Evolutionary conservation across 2,113 vertebrate genomes (phyloP).

Genomic region (Calyptomena viridis): DNA sequence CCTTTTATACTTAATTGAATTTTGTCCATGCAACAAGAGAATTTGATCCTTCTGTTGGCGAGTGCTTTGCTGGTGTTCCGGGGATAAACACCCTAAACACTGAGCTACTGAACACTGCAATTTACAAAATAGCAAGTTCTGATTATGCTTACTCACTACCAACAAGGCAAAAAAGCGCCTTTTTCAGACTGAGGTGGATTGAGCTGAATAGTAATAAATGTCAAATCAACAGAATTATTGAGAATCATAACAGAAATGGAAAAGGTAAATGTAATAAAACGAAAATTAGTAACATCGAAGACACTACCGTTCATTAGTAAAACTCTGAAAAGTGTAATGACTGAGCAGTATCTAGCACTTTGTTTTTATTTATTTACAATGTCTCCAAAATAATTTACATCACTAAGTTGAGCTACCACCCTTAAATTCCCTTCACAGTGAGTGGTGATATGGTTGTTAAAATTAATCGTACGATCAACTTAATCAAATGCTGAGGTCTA

Average conservation of each 20-base stretch:
- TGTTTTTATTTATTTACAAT: not conserved
- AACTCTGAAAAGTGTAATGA: not conserved
- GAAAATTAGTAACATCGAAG: not conserved
- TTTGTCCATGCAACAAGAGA: rapidly evolving
- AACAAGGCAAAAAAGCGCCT: not conserved
- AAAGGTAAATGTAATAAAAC: not conserved
- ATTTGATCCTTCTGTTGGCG: not conserved
- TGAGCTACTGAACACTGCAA: not conserved
- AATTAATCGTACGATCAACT: not conserved
- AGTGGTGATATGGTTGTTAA: not conserved
- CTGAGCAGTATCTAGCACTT: not conserved
- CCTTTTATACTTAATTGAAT: not conserved
- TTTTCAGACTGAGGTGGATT: not conserved
- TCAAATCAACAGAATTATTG: not conserved
- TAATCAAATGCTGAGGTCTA: not conserved
- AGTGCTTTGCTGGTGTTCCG: not conserved
- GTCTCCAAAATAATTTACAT: not conserved
- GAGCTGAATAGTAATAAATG: not conserved
- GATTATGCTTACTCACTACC: not conserved
- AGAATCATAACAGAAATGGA: not conserved
- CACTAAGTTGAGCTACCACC: not conserved
- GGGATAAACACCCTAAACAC: not conserved
- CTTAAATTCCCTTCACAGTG: not conserved
- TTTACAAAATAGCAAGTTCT: not conserved
- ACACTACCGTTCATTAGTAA: not conserved